Percentiles rank a stretch among this genome's conserved stretches.
phyloP scores from a whole-genome alignment of 2,888 invertebrate genomes.

The Periphyllus acericola region DNA sequence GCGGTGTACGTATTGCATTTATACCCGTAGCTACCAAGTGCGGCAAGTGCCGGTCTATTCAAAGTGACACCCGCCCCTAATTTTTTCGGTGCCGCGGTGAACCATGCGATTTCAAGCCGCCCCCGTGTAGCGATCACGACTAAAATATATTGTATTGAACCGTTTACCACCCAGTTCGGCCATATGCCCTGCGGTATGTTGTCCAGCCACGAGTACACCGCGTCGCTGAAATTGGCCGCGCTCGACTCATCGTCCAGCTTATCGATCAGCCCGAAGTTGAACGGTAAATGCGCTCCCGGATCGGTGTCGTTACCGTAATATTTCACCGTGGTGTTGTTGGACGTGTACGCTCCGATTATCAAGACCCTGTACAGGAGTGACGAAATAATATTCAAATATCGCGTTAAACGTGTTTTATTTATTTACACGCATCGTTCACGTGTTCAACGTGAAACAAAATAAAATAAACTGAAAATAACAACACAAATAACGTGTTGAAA shows the following conservation, averaged over 20 bases:
- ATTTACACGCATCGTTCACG: too few species aligned
- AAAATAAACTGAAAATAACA: too few species aligned
- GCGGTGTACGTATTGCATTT: too few species aligned
- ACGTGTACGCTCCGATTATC: constrained; percentile 74
- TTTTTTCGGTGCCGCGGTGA: too few species aligned
- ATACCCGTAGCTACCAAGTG: too few species aligned
- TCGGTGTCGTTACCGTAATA: constrained; percentile 72
- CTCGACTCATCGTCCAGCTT: constrained; percentile 69
- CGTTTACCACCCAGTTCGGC: constrained; percentile 76
- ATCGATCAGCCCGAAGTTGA: constrained; percentile 75
- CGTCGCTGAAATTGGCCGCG: constrained; percentile 70
- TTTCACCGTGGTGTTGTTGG: constrained; percentile 71
- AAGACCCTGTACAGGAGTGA: constrained; percentile 68
- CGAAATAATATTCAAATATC: constrained; percentile 2
- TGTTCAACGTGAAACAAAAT: too few species aligned
- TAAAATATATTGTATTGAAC: not conserved
- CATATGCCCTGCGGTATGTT: constrained; percentile 72
- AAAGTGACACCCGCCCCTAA: too few species aligned
- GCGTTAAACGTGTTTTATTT: not conserved
- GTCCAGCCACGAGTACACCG: constrained; percentile 72
- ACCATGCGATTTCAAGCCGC: too few species aligned
- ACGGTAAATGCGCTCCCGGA: constrained; percentile 73
- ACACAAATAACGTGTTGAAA: too few species aligned
- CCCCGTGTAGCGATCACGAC: not conserved
- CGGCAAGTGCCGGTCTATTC: too few species aligned